phyloP scores from a whole-genome alignment of 1,140 invertebrate genomes.

The Drosophila nigrodunni region DNA sequence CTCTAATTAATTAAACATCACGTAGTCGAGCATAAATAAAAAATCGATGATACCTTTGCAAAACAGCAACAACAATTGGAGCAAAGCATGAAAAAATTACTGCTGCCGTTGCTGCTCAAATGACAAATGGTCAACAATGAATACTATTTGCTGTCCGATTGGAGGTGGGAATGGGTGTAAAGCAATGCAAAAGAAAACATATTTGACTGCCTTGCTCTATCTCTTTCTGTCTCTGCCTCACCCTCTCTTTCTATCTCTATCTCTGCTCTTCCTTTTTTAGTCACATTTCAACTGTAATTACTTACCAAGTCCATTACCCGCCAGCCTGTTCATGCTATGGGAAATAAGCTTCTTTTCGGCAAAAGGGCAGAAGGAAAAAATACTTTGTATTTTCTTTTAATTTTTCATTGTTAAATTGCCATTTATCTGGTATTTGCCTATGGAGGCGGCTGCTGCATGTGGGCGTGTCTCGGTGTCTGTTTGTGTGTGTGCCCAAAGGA shows the following conservation, averaged over 20 bases:
- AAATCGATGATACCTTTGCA: conserved; percentile 26
- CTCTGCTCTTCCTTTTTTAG: conserved; percentile 53
- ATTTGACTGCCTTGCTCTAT: conserved; percentile 47
- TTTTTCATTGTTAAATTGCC: conserved; percentile 83
- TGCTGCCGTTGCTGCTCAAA: conserved; percentile 26
- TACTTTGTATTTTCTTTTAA: conserved; percentile 80
- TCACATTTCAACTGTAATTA: conserved; percentile 81
- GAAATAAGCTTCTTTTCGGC: conserved; percentile 68
- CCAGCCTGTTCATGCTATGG: conserved; percentile 31
- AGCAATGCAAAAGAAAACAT: conserved; percentile 53
- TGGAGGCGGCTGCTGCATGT: conserved; percentile 12
- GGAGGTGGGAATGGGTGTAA: conserved; percentile 4
- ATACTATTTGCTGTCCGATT: conserved; percentile 20
- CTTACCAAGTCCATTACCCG: conserved; percentile 68
- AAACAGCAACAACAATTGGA: background rate
- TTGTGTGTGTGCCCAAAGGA: conserved; percentile 24
- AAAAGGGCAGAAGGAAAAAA: conserved; percentile 46
- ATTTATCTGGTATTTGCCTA: conserved; percentile 63
- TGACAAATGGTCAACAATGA: conserved; percentile 43
- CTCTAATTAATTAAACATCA: conserved; percentile 78
- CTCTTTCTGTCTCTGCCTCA: background rate
- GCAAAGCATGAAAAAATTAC: too few relatives aligned
- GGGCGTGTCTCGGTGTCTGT: background rate
- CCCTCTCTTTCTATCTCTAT: background rate
- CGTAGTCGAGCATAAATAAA: conserved; percentile 48